Evolutionary conservation across 2,888 invertebrate species (phyloP).

Genomic region (Scaptomyza caliginosa): DNA sequence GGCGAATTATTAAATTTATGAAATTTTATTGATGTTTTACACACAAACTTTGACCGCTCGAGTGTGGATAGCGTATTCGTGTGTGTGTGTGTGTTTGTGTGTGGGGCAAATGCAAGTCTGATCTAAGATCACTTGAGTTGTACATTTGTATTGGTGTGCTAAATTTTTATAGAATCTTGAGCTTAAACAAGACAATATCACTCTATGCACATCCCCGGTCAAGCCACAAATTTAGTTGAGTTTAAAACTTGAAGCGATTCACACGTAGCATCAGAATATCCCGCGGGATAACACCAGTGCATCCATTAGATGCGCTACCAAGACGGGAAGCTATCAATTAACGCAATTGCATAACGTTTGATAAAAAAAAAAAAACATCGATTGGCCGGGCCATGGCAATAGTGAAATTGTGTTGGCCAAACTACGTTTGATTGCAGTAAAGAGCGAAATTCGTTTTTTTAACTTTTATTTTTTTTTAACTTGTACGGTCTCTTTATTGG

Average conservation of each 20-base stretch:
- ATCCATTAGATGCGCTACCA: constrained; percentile 21
- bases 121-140: constrained; percentile 52
- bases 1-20: constrained; percentile 74
- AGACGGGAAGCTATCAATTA: constrained; percentile 52
- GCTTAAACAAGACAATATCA: constrained; percentile 56
- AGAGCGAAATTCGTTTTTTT: constrained; percentile 5
- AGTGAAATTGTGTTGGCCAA: constrained; percentile 1
- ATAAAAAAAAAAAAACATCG: constrained; percentile 2
- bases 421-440: constrained; percentile 22
- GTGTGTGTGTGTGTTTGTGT: constrained; percentile 10
- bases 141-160: constrained; percentile 55
- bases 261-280: constrained; percentile 43
- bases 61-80: constrained; percentile 23
- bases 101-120: constrained; percentile 28
- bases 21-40: constrained; percentile 75
- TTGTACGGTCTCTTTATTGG: neutral
- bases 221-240: constrained; percentile 62
- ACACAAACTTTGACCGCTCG: constrained; percentile 71
- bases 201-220: constrained; percentile 39
- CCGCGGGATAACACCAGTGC: constrained; percentile 20
- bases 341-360: constrained; percentile 35
- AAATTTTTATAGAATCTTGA: constrained; percentile 65
- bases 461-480: constrained; percentile 12
- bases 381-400: constrained; percentile 35
- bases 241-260: constrained; percentile 58